phyloP scores from a whole-genome alignment of 2,797 vertebrate species.

The Leptatherina wallacei region DNA sequence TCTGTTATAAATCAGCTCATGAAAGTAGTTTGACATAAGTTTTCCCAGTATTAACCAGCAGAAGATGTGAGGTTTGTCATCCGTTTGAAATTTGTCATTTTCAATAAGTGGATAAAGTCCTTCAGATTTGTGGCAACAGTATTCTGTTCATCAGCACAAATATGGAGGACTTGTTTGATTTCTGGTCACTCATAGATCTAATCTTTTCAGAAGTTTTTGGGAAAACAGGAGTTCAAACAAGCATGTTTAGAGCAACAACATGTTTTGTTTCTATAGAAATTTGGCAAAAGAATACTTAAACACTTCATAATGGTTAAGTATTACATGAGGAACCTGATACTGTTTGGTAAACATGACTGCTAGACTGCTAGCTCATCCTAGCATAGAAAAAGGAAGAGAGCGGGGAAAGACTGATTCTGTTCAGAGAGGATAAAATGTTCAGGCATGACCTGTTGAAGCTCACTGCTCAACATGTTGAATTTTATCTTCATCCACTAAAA shows the following conservation, averaged over 20 bases:
- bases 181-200: not conserved
- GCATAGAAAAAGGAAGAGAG: not conserved
- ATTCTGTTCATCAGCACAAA: constrained; percentile 26
- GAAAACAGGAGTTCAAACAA: not conserved
- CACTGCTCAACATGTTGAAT: not conserved
- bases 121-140: constrained; percentile 23
- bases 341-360: not conserved
- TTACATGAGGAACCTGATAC: not conserved
- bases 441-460: not conserved
- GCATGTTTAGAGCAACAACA: not conserved
- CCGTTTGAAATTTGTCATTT: constrained; percentile 53
- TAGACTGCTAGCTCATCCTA: not conserved
- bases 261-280: not conserved
- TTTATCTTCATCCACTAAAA: not conserved
- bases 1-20: constrained; percentile 60
- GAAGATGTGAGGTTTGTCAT: constrained; percentile 63
- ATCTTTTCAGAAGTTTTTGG: not conserved
- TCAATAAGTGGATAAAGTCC: constrained; percentile 41
- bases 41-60: constrained; percentile 47
- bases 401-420: not conserved
- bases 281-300: not conserved
- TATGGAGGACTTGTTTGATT: constrained; percentile 8
- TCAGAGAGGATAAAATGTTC: not conserved
- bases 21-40: constrained; percentile 51
- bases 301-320: not conserved